phyloP scores from a whole-genome alignment of 2,888 invertebrate species.

The Drosophila lacicola region DNA sequence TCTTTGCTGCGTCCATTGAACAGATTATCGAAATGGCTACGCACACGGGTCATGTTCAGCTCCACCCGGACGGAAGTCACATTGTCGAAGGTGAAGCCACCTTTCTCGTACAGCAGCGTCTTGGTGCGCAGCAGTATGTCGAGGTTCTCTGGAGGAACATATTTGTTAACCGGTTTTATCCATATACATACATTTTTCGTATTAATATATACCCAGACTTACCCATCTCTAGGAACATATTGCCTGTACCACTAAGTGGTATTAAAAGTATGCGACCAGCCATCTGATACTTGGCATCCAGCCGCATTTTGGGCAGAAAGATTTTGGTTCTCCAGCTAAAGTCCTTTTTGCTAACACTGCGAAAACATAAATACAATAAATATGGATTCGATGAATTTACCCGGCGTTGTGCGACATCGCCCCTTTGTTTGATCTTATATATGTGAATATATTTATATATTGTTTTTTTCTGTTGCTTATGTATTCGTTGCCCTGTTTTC shows the following conservation, averaged over 20 bases:
- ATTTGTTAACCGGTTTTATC: neutral
- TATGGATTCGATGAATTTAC: neutral
- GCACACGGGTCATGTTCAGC: conserved; percentile 87
- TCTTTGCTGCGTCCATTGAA: conserved; percentile 85
- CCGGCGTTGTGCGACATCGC: neutral
- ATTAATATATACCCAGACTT: conserved; percentile 30
- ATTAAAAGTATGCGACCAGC: conserved; percentile 89
- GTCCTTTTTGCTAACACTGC: conserved; percentile 88
- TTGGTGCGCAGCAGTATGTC: conserved; percentile 88
- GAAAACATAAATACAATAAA: neutral
- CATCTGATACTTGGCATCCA: conserved; percentile 89
- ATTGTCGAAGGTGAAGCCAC: conserved; percentile 88
- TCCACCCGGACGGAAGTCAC: conserved; percentile 88
- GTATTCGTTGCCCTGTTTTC: no score
- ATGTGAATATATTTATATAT: no score
- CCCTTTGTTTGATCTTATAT: no score
- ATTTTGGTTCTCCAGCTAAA: conserved; percentile 89
- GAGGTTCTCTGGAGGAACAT: conserved; percentile 86
- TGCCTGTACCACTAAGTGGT: conserved; percentile 88
- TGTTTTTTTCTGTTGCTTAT: no score
- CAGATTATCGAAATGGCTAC: conserved; percentile 88
- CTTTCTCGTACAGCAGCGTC: conserved; percentile 87
- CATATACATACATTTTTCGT: neutral
- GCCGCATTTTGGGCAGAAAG: conserved; percentile 87
- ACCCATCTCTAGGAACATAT: conserved; percentile 90